Evolutionary conservation across 1,140 invertebrate genomes (phyloP), one percentile per base, ranked within the genome.

Genomic region (Tyrophagus putrescentiae): DNA sequence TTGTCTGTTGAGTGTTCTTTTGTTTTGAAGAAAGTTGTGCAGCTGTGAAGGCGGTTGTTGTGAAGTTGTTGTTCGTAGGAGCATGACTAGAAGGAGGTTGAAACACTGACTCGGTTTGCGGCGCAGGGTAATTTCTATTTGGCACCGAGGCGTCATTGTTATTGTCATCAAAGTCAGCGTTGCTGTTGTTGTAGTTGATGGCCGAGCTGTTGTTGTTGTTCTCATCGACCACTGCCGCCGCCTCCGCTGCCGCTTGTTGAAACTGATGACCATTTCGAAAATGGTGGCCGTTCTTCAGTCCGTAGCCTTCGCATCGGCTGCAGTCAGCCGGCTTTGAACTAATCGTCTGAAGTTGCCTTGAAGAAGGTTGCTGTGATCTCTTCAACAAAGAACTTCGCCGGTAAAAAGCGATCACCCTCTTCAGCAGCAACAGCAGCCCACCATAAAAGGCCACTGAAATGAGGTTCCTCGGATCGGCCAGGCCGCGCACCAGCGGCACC

Each of bases 381-480:
- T 39, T 13, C 36, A 21, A 39, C 21, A 48, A 54, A 9, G 25
- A 31, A 13, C 7, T 28, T 54, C 28, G 33, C 41, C 16, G 29
- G 33, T 61, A 42, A 29, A 42, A 59, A 31, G 31, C 7, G 7
- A 59, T n/a, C 4, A 59, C 9, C 32, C 18, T 42, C 50, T 29
- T 57, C 3, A 60, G 29, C n/a, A 68, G 18, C 21, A 59, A 34
- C 31, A 57, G 29, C 64, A 65, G 53, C 23, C 53, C 34, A 0
- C 44, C 70, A 69, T 91, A 94, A 60, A 93, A 82, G 11, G 79
- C 70, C 7, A 82, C 64, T 1, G 83, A 80, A 39, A 80, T 73
- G 4, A 85, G 67, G 69, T 90, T 91, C 52, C 89, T 75, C 0
- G 77, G 69, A 72, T 95, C 90, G 59, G 77, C 74, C 4, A 87